These are phyloP conservation scores for Plusia festucae DNA, from an alignment of 2,888 invertebrate genomes.

Conservation along the genomic window DNA sequence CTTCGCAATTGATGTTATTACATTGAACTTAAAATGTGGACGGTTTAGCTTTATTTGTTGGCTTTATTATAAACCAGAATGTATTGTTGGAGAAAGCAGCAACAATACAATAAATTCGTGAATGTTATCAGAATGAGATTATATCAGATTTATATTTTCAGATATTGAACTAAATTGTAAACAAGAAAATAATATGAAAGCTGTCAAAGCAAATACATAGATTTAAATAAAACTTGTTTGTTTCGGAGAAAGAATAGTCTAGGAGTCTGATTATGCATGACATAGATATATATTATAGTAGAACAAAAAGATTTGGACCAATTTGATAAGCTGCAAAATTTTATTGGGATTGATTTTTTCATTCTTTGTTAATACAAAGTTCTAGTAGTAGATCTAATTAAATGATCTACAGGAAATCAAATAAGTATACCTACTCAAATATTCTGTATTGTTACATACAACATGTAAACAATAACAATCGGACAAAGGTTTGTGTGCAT, in stretches of 20 bases:
- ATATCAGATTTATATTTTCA: not conserved
- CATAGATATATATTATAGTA: too few relatives aligned
- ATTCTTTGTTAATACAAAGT: too few relatives aligned
- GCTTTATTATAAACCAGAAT: slow-evolving; percentile 45
- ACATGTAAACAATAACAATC: not conserved
- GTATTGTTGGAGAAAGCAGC: slow-evolving; percentile 9
- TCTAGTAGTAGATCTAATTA: too few relatives aligned
- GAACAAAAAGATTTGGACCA: too few relatives aligned
- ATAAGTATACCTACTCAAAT: not conserved
- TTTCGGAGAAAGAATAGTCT: too few relatives aligned
- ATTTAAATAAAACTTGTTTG: too few relatives aligned
- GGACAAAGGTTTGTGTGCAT: slow-evolving; percentile 12
- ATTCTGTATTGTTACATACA: not conserved
- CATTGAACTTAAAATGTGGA: slow-evolving; percentile 54
- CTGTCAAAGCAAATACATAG: too few relatives aligned
- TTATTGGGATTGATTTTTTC: too few relatives aligned
- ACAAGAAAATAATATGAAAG: too few relatives aligned
- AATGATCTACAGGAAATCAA: not conserved
- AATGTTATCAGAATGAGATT: slow-evolving; percentile 11
- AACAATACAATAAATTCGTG: slow-evolving; percentile 21
- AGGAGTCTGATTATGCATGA: too few relatives aligned
- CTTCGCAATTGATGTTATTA: slow-evolving; percentile 53
- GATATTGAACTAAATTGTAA: too few relatives aligned
- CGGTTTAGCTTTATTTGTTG: slow-evolving; percentile 35
- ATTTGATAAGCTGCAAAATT: too few relatives aligned